A percentile compares a stretch with the other conserved stretches of the same genome.
phyloP scores from a whole-genome alignment of 30 jellyfish, hydroid and myxozoan species.

The Sanderia malayensis region DNA sequence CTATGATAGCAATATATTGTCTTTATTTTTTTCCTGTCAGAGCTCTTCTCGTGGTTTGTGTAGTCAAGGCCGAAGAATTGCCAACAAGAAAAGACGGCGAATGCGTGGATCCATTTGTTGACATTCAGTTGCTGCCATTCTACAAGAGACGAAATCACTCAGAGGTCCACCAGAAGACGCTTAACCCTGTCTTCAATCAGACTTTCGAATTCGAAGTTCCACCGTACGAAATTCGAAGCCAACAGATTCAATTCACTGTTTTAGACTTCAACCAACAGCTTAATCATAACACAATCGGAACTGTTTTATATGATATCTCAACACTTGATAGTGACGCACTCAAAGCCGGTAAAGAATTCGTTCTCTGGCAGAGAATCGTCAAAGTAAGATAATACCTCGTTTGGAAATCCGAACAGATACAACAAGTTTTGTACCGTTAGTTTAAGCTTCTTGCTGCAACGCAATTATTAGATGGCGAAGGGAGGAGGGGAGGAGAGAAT shows the following conservation, averaged over 20 bases:
- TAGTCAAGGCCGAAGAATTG: slow-evolving; percentile 88
- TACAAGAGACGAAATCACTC: slow-evolving; percentile 95
- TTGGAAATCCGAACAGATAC: too few species aligned
- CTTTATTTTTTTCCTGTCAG: slow-evolving; percentile 45
- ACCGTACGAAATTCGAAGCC: slow-evolving; percentile 93
- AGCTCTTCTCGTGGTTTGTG: slow-evolving; percentile 68
- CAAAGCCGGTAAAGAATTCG: slow-evolving; percentile 91
- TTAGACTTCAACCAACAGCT: slow-evolving; percentile 94
- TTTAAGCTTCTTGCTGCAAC: too few species aligned
- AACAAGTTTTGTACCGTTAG: too few species aligned
- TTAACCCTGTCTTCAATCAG: slow-evolving; percentile 89
- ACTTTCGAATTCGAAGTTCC: slow-evolving; percentile 94
- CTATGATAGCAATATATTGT: too few species aligned
- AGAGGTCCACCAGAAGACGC: slow-evolving; percentile 97
- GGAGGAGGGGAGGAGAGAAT: too few species aligned
- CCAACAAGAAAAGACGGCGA: slow-evolving; percentile 94
- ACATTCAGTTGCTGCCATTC: slow-evolving; percentile 77
- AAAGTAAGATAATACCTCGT: too few species aligned
- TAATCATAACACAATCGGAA: slow-evolving; percentile 91
- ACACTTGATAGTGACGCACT: slow-evolving; percentile 84
- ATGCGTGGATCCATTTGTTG: slow-evolving; percentile 96
- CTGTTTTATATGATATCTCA: slow-evolving; percentile 65
- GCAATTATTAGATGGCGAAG: too few species aligned
- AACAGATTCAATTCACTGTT: slow-evolving; percentile 85
- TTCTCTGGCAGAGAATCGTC: slow-evolving; percentile 92